Percentiles rank a stretch among this genome's conserved stretches.
These are phyloP conservation scores for Sicus ferrugineus DNA, from an alignment of 2,888 invertebrate genomes.

Conservation along the genomic window DNA sequence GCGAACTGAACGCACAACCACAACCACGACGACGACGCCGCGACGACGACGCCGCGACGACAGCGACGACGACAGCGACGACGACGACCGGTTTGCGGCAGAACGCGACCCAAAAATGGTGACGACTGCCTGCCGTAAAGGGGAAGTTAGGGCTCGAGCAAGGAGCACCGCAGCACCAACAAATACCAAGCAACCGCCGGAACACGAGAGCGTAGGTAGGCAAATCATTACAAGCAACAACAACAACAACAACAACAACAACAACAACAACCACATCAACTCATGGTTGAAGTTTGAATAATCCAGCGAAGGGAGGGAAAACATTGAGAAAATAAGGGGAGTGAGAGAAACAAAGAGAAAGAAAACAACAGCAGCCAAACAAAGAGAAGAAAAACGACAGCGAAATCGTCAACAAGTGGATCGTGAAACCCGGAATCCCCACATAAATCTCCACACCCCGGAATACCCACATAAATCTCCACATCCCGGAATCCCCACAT, in stretches of 20 bases:
- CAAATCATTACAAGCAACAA: constrained; percentile 25
- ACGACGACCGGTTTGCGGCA: too few species aligned
- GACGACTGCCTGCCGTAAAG: constrained; percentile 17
- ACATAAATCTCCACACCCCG: too few species aligned
- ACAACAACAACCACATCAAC: too few species aligned
- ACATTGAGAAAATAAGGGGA: too few species aligned
- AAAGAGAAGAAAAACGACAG: constrained; percentile 2
- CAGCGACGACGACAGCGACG: neutral
- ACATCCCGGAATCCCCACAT: too few species aligned
- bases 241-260: constrained; percentile 23
- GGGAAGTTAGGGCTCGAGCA: constrained; percentile 19
- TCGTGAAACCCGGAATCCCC: neutral
- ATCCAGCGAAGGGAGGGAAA: too few species aligned
- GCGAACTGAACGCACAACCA: constrained; percentile 35
- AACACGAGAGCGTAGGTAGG: constrained; percentile 5
- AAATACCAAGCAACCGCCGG: constrained; percentile 16
- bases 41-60: constrained; percentile 1
- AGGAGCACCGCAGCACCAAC: constrained; percentile 26
- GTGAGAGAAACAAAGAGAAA: constrained; percentile 29
- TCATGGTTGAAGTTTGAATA: too few species aligned
- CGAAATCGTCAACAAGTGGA: neutral
- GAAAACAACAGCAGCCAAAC: constrained; percentile 18
- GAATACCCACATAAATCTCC: too few species aligned
- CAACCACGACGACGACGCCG: constrained; percentile 3
- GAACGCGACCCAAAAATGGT: constrained; percentile 3